phyloP scores from a whole-genome alignment of 2,888 invertebrate genomes.

The Diaphora mendica region DNA sequence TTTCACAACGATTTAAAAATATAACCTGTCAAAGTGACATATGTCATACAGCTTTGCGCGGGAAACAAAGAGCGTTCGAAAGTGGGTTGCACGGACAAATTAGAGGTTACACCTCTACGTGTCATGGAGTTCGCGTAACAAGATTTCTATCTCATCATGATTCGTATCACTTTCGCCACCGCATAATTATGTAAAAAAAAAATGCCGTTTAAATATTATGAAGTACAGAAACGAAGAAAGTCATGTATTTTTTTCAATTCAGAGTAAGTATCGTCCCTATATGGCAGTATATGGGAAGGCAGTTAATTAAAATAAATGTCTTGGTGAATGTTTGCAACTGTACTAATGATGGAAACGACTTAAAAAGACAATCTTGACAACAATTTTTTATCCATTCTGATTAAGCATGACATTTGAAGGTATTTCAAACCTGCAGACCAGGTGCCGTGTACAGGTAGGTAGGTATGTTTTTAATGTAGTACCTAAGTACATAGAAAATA shows the following conservation, averaged over 20 bases:
- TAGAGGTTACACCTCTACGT: conserved; percentile 57
- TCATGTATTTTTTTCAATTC: background rate
- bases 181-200: conserved; percentile 34
- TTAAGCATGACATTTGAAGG: background rate
- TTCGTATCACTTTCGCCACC: conserved; percentile 43
- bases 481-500: background rate
- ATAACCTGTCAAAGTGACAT: conserved; percentile 65
- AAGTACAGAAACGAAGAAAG: conserved; percentile 4
- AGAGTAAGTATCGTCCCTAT: background rate
- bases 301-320: background rate
- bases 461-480: background rate
- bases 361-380: background rate
- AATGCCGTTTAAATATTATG: conserved; percentile 20
- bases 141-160: conserved; percentile 47
- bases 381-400: background rate
- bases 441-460: no score
- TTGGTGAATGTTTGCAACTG: background rate
- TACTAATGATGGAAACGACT: background rate
- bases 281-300: conserved; percentile 3
- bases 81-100: conserved; percentile 69
- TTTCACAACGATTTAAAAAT: conserved; percentile 54
- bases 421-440: no score
- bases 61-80: conserved; percentile 69
- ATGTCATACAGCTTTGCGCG: conserved; percentile 61
- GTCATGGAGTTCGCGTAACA: conserved; percentile 48